Percentiles rank a stretch among this genome's conserved stretches.
phyloP scores from a whole-genome alignment of 2,888 invertebrate species.

The Cryptops parisi region DNA sequence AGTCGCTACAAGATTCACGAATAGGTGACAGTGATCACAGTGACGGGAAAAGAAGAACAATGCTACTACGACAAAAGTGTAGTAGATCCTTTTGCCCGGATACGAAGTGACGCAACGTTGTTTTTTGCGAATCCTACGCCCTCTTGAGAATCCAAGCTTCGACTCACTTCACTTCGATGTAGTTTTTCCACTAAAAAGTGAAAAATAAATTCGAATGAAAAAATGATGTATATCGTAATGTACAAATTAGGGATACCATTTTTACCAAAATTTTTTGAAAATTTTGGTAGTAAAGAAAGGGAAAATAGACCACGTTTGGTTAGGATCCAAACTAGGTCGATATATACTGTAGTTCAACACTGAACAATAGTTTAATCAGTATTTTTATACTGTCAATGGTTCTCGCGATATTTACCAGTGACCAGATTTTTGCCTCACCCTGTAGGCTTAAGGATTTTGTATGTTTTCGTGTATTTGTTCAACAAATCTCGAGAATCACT shows the following conservation, averaged over 20 bases:
- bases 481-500: too few species aligned
- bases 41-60: constrained; percentile 33
- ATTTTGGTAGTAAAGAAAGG: constrained; percentile 30
- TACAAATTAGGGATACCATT: neutral
- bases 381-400: too few species aligned
- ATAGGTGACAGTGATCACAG: constrained; percentile 33
- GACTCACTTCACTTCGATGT: constrained; percentile 31
- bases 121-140: constrained; percentile 16
- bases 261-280: constrained; percentile 24
- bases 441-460: too few species aligned
- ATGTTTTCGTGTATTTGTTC: too few species aligned
- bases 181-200: constrained; percentile 28
- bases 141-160: constrained; percentile 24
- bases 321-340: constrained; percentile 32
- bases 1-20: constrained; percentile 31
- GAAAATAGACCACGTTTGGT: constrained; percentile 30
- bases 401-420: too few species aligned
- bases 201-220: neutral
- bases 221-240: neutral
- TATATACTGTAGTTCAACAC: constrained; percentile 30
- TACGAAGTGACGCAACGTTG: constrained; percentile 19
- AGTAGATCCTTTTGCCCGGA: constrained; percentile 22
- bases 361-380: too few species aligned
- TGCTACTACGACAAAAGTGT: constrained; percentile 28
- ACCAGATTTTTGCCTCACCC: too few species aligned